phyloP scores from a whole-genome alignment of 2,888 invertebrate genomes.

The Rhabditoides inermis region DNA sequence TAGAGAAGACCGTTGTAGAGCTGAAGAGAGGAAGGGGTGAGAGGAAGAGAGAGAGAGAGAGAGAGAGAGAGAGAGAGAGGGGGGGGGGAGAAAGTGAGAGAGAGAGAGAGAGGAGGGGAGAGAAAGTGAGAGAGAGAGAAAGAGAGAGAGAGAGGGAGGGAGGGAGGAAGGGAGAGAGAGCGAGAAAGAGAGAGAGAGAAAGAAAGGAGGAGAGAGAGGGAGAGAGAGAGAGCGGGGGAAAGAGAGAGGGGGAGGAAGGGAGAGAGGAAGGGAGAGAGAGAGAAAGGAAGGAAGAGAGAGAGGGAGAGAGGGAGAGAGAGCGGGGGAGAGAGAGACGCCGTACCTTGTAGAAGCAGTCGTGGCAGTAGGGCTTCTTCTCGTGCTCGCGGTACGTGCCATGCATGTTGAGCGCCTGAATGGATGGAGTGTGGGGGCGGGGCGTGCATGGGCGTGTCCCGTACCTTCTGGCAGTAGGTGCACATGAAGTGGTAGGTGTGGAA shows the following conservation, averaged over 20 bases:
- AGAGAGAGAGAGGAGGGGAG: not conserved
- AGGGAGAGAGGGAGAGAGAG: not conserved
- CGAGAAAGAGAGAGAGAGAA: not conserved
- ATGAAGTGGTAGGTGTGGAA: slow-evolving; percentile 94
- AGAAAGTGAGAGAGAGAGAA: not conserved
- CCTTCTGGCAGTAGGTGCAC: slow-evolving; percentile 89
- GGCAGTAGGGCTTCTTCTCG: slow-evolving; percentile 96
- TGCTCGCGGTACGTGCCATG: slow-evolving; percentile 65
- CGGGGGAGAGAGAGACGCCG: not conserved
- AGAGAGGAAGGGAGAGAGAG: not conserved
- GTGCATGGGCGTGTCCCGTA: not conserved
- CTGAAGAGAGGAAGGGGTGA: not conserved
- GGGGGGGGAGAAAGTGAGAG: not conserved
- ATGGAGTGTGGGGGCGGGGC: too few species aligned
- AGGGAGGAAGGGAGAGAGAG: not conserved
- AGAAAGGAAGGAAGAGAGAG: not conserved
- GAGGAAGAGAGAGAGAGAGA: not conserved
- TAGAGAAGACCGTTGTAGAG: slow-evolving; percentile 60
- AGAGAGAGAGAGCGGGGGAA: not conserved
- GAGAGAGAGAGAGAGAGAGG: not conserved
- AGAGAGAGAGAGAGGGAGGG: not conserved
- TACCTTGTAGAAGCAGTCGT: slow-evolving; percentile 83
- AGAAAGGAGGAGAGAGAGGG: not conserved
- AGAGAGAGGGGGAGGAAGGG: not conserved
- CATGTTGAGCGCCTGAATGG: slow-evolving; percentile 41